Evolutionary conservation across 2,888 invertebrate genomes (phyloP).

Genomic region (Biston stratarius): DNA sequence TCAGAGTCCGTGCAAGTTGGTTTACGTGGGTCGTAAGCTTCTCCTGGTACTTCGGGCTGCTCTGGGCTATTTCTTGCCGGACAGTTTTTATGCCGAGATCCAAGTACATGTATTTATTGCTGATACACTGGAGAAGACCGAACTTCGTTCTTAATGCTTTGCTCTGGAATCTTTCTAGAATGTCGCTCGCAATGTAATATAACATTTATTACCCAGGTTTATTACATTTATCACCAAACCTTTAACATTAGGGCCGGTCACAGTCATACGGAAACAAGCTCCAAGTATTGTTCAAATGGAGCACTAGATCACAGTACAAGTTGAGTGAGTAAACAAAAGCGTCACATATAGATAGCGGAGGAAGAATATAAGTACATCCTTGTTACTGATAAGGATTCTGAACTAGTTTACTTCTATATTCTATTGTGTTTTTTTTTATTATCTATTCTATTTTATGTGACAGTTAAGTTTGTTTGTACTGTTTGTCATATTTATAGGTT

Average conservation of each 20-base stretch:
- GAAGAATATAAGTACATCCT: slow-evolving; percentile 34
- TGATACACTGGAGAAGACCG: no score
- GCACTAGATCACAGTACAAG: slow-evolving; percentile 14
- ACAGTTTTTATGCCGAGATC: no score
- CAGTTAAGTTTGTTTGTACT: not conserved
- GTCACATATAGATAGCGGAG: slow-evolving; percentile 35
- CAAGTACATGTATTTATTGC: no score
- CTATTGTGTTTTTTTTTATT: not conserved
- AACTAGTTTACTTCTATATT: slow-evolving; percentile 5
- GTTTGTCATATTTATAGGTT: no score
- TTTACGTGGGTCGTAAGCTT: no score
- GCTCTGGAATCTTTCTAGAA: no score
- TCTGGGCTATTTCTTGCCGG: no score
- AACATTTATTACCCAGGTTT: no score
- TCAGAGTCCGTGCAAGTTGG: no score
- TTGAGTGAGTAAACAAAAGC: slow-evolving; percentile 19
- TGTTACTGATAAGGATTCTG: slow-evolving; percentile 27
- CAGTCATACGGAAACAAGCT: not conserved
- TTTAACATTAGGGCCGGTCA: not conserved
- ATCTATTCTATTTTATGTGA: not conserved
- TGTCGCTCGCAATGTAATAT: no score
- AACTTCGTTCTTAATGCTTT: no score
- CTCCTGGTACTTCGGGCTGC: no score
- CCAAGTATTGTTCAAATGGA: slow-evolving; percentile 14
- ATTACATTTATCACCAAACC: not conserved